Base-by-base conservation (phyloP, 1,140 invertebrate species). In the Danaus melanippus region DNA sequence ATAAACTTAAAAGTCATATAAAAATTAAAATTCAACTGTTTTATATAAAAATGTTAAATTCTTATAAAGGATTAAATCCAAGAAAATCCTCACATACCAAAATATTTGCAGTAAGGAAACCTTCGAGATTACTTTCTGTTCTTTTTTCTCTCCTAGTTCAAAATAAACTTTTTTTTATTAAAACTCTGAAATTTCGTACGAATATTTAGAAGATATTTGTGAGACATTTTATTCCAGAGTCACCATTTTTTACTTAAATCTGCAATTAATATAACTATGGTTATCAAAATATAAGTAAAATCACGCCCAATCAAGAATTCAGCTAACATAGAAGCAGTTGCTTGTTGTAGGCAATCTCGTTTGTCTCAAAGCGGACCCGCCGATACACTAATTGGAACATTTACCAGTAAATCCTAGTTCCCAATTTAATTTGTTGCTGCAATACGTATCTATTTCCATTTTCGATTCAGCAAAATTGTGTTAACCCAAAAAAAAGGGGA, bases 331-430 rank as follows among this genome's bases (percentile, higher is more conserved):
- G 59, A 56, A 61, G 62, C 76, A 76, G 74, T 76, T 79, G 78
- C 61, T 64, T 60, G 56, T 47, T 66, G 62, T 66, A 67, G 72
- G 71, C 79, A 75, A 79, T 77, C 71, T 69, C 74, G 74, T 77
- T 77, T 75, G 79, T 76, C 71, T 67, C 69, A 64, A 58, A 40
- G 55, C 49, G 58, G 63, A 68, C 69, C 68, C 70, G 69, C 66
- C 71, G 76, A 72, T 76, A 79, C 77, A 83, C 77, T 83, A 83
- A 83, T 83, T 83, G 79, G 73, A 66, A 67, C 76, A 75, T 79
- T 83, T 76, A 67, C 77, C 69, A 74, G 70, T 74, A 76, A 80
- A 83, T 80, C 69, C 71, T 67, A 76, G 76, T 79, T 67, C 54
- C 56, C 66, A 60, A 67, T 67, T 74, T 69, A 71, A 74, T 74